Evolutionary conservation across 2,888 invertebrate genomes (phyloP), one percentile per base, ranked within the genome.

Genomic region (Eupithecia inturbata): DNA sequence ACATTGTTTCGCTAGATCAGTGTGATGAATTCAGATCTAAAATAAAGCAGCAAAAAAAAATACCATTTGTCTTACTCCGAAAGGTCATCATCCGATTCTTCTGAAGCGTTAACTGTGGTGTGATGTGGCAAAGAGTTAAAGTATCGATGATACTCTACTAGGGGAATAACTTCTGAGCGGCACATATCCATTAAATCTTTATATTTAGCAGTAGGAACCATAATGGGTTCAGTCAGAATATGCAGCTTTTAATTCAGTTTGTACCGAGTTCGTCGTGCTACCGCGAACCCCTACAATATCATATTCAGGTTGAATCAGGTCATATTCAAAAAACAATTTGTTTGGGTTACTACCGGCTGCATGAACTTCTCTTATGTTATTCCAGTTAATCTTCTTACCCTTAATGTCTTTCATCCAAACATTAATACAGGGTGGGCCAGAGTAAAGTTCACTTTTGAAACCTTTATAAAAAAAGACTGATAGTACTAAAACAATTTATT

Each of bases 361-460:
- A 75, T 74, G 74, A 64, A 80, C 77, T 73, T 80, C 79, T 72
- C 72, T 10, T 69, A 76, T 78, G 33, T 73, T 72, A 70, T 0
- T 80, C 81, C 63, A 63, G 33, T 63, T 63, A 31, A 63, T 63
- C 26, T 57, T 57, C 57, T 57, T 78, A 78, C 71, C 72, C 36
- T 71, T 39, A 31, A 57, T 57, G 57, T 57, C 57, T 57, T 57
- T 57, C 26, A 26, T 26, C 57, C 57, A 57, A 26, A 53, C 22
- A 3, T 53, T 53, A 22, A n/a, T n/a, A n/a, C n/a, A n/a, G n/a
- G n/a, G n/a, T n/a, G n/a, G n/a, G n/a, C n/a, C n/a, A n/a, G n/a
- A n/a, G n/a, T n/a, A n/a, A n/a, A n/a, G n/a, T n/a, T n/a, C n/a
- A n/a, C n/a, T n/a, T n/a, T n/a, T n/a, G n/a, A n/a, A n/a, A n/a